phyloP scores from a whole-genome alignment of 2,113 vertebrate genomes.

The Myrmecobius fasciatus region DNA sequence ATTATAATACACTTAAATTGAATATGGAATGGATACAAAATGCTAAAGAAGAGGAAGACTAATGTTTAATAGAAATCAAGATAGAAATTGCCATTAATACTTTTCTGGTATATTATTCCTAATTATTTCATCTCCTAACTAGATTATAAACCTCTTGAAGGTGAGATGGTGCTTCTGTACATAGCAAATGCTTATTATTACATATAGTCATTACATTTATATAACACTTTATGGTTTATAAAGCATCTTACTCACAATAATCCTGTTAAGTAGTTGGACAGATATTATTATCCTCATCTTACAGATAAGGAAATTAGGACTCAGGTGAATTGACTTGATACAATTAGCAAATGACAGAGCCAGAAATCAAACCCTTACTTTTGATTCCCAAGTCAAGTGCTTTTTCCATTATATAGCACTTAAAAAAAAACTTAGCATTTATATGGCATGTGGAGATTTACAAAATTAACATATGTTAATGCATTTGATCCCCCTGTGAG shows the following conservation, averaged over 20 bases:
- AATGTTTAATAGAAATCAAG: background rate
- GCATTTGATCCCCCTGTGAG: background rate
- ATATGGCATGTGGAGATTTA: background rate
- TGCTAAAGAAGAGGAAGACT: background rate
- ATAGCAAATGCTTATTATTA: background rate
- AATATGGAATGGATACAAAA: background rate
- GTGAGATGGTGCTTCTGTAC: background rate
- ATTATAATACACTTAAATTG: too few relatives aligned
- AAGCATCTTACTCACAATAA: background rate
- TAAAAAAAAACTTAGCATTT: background rate
- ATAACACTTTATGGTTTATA: background rate
- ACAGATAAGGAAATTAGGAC: background rate
- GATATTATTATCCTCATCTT: background rate
- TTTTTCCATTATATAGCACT: background rate
- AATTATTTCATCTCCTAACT: background rate
- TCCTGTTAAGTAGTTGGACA: background rate
- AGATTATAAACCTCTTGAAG: background rate
- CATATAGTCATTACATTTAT: background rate
- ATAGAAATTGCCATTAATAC: background rate
- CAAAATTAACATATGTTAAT: background rate
- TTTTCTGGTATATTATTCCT: background rate
- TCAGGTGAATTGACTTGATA: background rate
- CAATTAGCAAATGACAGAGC: background rate
- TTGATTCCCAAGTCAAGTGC: background rate
- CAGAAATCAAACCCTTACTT: background rate